Conservation (phyloP, 1,140 invertebrate species). For the Anastrepha obliqua region DNA sequence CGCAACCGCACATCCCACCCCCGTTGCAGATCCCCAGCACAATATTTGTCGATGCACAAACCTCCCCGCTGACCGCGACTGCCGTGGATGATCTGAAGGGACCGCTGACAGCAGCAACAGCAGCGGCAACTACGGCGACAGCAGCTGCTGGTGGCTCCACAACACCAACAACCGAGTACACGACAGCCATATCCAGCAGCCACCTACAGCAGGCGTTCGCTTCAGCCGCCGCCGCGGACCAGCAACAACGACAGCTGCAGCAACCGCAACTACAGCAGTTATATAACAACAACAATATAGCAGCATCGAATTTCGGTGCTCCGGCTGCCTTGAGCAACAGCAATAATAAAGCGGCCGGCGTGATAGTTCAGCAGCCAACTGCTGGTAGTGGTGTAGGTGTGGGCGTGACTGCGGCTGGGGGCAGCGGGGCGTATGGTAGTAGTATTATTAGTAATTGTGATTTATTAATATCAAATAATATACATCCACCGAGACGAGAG, state of each 20-base stretch:
- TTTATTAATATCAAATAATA: slow-evolving; percentile 73
- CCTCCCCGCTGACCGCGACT: slow-evolving; percentile 63
- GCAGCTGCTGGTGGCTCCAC: slow-evolving; percentile 61
- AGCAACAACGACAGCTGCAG: slow-evolving; percentile 61
- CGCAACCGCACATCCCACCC: slow-evolving; percentile 56
- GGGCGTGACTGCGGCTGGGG: slow-evolving; percentile 36
- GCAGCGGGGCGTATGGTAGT: slow-evolving; percentile 3
- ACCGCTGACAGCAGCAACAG: neutral
- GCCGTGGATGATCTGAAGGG: slow-evolving; percentile 6
- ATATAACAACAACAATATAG: slow-evolving; percentile 55
- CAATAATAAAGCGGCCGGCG: slow-evolving; percentile 67
- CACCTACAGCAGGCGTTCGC: slow-evolving; percentile 70
- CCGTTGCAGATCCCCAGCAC: slow-evolving; percentile 60
- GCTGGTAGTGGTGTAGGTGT: slow-evolving; percentile 1
- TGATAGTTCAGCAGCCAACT: neutral
- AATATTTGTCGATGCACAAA: slow-evolving; percentile 66
- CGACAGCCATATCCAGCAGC: slow-evolving; percentile 68
- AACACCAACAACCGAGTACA: slow-evolving; percentile 70
- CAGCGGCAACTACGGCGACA: slow-evolving; percentile 19
- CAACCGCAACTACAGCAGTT: slow-evolving; percentile 54
- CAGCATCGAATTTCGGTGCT: slow-evolving; percentile 62
- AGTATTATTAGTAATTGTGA: slow-evolving; percentile 72
- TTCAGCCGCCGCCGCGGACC: slow-evolving; percentile 56
- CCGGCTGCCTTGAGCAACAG: slow-evolving; percentile 69
- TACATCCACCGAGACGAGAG: slow-evolving; percentile 74